Evolutionary conservation across 2,113 vertebrate species (phyloP), one percentile per base, ranked within the genome.

Genomic region (Ictalurus punctatus): DNA sequence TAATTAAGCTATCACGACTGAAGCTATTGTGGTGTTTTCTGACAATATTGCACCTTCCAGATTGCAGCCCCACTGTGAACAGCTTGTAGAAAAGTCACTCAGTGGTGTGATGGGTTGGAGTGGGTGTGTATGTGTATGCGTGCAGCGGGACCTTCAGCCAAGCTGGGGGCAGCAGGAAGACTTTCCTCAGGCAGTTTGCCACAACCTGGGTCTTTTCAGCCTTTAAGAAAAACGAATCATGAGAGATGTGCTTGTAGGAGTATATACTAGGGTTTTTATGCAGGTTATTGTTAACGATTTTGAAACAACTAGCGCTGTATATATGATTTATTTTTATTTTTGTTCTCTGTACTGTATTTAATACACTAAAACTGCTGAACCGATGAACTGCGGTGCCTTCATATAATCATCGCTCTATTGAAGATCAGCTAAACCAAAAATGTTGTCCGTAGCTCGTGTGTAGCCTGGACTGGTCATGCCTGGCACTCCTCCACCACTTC

Each of bases 111-210:
- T 87, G 74, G 86, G 76, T 48, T 86, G 80, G 86, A 84, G 82
- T 83, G 80, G 86, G 84, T 88, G 37, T 80, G 87, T 74, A 78
- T 83, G 88, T 80, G 87, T 74, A 78, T 83, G 88, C 76, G 67
- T 85, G 83, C 83, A 69, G 85, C 73, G 73, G 87, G 85, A 86
- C 90, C 71, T 73, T 89, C 48, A 86, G 85, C 84, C 85, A 83
- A 92, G 81, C 88, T 71, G 90, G 88, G 85, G 88, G 92, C 88
- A 90, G 80, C 92, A 85, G 88, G 91, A 94, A 92, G 92, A 94
- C 92, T 92, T 92, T 92, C 82, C 91, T 86, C 90, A 87, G 93
- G 94, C 94, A 86, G 76, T 25, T 54, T 88, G 93, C 95, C 95
- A 95, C 94, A 92, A 91, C 56, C 81, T 83, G 81, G 40, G 81